A percentile compares a stretch with the other conserved stretches of the same genome.
Evolutionary conservation across 1,140 invertebrate genomes (phyloP).

Genomic region (Laupala kohalensis): DNA sequence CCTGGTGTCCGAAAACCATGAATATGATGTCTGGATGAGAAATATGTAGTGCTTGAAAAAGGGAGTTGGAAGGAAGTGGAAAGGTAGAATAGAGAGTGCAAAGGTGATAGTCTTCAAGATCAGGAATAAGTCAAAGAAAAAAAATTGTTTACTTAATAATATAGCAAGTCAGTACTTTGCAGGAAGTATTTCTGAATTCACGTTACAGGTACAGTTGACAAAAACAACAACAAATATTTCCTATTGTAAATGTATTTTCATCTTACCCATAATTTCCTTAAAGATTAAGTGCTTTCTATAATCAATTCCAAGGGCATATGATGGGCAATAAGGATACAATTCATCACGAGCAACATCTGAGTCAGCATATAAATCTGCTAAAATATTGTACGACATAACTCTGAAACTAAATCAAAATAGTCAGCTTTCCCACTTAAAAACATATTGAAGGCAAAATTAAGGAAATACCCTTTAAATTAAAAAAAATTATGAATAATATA

Average conservation of each 20-base stretch:
- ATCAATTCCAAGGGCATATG: slow-evolving; percentile 61
- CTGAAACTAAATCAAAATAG: slow-evolving; percentile 49
- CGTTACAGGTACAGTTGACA: too few species aligned
- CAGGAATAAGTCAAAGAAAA: too few species aligned
- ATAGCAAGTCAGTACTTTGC: too few species aligned
- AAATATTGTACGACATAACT: slow-evolving; percentile 74
- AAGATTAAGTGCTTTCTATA: slow-evolving; percentile 74
- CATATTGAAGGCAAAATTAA: background rate
- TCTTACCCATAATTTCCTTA: slow-evolving; percentile 65
- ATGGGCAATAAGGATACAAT: slow-evolving; percentile 69
- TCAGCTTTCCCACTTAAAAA: background rate
- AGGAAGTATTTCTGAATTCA: too few species aligned
- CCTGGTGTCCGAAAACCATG: too few species aligned
- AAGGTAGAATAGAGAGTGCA: too few species aligned
- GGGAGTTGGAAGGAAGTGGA: too few species aligned
- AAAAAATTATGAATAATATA: background rate
- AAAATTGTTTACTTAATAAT: too few species aligned
- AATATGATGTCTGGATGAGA: too few species aligned
- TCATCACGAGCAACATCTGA: slow-evolving; percentile 55
- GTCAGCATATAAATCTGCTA: slow-evolving; percentile 78
- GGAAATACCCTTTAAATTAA: background rate
- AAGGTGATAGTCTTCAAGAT: too few species aligned
- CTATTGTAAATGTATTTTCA: background rate
- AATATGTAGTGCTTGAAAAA: too few species aligned
- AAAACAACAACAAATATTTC: too few species aligned